Evolutionary conservation across 1,140 invertebrate species (phyloP), one percentile per base, ranked within the genome.

Genomic region (Neotoxoptera formosana): DNA sequence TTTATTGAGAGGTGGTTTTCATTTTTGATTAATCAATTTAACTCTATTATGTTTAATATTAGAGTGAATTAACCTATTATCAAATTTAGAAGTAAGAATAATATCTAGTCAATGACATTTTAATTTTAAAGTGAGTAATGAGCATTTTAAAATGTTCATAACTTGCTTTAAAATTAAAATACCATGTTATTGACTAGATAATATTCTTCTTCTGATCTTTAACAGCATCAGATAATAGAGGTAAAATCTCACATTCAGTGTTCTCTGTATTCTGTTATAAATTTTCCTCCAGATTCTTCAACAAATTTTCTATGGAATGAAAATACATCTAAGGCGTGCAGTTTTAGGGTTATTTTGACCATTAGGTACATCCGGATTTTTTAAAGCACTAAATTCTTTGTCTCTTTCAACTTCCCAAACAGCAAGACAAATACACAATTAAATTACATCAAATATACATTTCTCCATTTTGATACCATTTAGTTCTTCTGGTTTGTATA

Each of bases 381-480:
- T 99, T 94, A 99, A 95, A 0, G 99, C 98, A 94, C 99, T 99
- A 95, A 99, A 99, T 95, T 99, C 99, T 93, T 98, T 97, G 94
- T 99, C 97, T 89, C 99, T 96, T 0, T 97, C 96, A 0, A 99
- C 99, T 96, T 99, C 98, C 97, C 99, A 98, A 8, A 98, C 98
- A 36, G 97, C 98, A 95, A 99, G 98, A 94, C 97, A 97, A 95
- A 97, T 96, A 0, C 98, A 96, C 95, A 98, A 99, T 94, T 98
- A 97, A 95, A 99, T 99, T 0, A 99, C 99, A 96, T 99, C 99
- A 95, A 99, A 99, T 6, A 99, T 97, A 95, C 99, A 99, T 95
- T 99, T 99, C 94, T 99, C 99, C 95, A 99, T 98, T 96, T 99
- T 99, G 94, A 99, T 99, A 41, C 99, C 99, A 95, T 99, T 99